Conservation (phyloP, 2,888 invertebrate genomes). For the Lycocerus yunnanus region DNA sequence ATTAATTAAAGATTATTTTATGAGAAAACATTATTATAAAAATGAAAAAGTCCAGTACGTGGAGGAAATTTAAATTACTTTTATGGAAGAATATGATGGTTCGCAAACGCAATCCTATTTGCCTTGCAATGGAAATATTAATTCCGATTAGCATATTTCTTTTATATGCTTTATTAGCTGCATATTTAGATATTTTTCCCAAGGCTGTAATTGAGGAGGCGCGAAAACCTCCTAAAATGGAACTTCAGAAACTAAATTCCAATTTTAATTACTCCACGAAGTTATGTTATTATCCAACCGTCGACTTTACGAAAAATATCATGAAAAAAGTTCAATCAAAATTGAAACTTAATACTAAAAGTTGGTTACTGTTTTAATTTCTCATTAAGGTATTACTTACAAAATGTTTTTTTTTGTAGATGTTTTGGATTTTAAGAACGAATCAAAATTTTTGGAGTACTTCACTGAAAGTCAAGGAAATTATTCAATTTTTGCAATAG, state of each 20-base stretch:
- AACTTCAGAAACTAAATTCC: not conserved
- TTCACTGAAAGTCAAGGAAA: conserved; percentile 34
- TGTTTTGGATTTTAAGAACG: conserved; percentile 39
- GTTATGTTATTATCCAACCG: not conserved
- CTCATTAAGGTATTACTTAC: not conserved
- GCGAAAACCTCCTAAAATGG: not conserved
- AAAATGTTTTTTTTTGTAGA: conserved; percentile 34
- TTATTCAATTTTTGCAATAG: conserved; percentile 37
- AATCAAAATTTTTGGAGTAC: conserved; percentile 40
- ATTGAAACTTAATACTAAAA: not conserved
- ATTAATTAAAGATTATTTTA: no score
- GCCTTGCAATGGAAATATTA: not conserved
- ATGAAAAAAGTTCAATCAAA: not conserved
- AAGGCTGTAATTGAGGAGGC: no score
- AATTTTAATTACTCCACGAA: not conserved
- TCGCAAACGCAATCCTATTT: not conserved
- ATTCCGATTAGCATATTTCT: not conserved
- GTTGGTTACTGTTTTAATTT: conserved; percentile 18
- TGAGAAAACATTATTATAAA: no score
- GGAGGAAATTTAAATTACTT: not conserved
- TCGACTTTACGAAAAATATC: not conserved
- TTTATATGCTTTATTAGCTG: not conserved
- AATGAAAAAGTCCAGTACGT: not conserved
- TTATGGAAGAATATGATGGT: not conserved
- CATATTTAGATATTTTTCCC: accelerated